Percentiles rank a stretch among this genome's conserved stretches.
Evolutionary conservation across 2,888 invertebrate species (phyloP).

Genomic region (Mantis religiosa): DNA sequence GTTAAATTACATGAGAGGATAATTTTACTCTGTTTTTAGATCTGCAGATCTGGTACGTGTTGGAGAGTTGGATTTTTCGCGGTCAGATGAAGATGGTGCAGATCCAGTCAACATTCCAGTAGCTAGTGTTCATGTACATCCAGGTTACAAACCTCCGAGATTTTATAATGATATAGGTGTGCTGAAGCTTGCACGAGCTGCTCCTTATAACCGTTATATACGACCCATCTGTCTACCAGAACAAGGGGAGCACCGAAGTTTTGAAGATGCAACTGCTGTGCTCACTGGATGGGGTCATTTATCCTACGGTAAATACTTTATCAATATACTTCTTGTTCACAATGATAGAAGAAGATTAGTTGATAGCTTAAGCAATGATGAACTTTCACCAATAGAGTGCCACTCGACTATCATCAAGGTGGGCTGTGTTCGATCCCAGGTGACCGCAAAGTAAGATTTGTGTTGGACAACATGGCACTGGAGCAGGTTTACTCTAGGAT

Average conservation of each 20-base stretch:
- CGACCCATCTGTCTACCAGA: constrained; percentile 33
- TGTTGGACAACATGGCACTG: too few relatives aligned
- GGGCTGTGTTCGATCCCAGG: too few relatives aligned
- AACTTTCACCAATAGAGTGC: too few relatives aligned
- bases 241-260: not conserved
- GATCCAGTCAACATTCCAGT: constrained; percentile 31
- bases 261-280: constrained; percentile 18
- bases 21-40: constrained; percentile 19
- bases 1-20: not conserved
- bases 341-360: too few relatives aligned
- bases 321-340: too few relatives aligned
- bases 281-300: constrained; percentile 34
- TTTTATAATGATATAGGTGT: constrained; percentile 34
- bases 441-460: too few relatives aligned
- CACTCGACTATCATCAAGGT: too few relatives aligned
- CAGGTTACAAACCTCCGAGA: constrained; percentile 30
- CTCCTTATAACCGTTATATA: constrained; percentile 26
- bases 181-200: constrained; percentile 26
- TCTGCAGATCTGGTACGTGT: constrained; percentile 32
- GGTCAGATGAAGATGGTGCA: constrained; percentile 27
- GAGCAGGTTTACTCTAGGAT: too few relatives aligned
- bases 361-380: too few relatives aligned
- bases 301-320: constrained; percentile 26
- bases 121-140: constrained; percentile 27
- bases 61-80: constrained; percentile 34